Conservation (phyloP, 2,888 invertebrate species). For the Sepioteuthis lessoniana region DNA sequence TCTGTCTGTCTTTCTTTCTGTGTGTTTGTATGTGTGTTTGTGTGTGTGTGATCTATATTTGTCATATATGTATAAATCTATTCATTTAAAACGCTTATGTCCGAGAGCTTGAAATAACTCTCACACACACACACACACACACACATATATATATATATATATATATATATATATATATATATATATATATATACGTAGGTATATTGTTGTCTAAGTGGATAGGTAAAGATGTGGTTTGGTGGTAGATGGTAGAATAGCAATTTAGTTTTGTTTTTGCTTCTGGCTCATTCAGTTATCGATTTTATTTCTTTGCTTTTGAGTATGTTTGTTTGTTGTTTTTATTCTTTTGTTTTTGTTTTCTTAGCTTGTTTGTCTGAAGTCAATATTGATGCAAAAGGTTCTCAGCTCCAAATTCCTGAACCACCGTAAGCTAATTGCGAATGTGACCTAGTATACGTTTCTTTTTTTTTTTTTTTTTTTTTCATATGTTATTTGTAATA, state of each 20-base stretch:
- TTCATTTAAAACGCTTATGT: not conserved
- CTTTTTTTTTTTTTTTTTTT: not conserved
- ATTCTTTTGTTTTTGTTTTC: too few relatives aligned
- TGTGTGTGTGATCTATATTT: not conserved
- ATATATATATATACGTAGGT: not conserved
- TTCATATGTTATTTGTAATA: too few relatives aligned
- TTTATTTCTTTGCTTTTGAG: not conserved
- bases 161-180: conserved; percentile 17
- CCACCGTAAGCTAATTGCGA: conserved; percentile 4
- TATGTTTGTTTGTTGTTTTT: too few relatives aligned
- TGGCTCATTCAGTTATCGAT: conserved; percentile 20
- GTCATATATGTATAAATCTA: not conserved
- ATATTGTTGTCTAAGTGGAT: not conserved
- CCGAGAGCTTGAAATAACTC: not conserved
- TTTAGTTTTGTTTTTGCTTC: not conserved
- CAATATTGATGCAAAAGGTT: not conserved
- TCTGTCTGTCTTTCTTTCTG: too few relatives aligned
- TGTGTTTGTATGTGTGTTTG: too few relatives aligned
- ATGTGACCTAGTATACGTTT: not conserved
- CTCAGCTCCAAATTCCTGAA: not conserved
- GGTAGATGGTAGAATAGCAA: not conserved
- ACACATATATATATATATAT: not conserved
- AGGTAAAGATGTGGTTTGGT: not conserved
- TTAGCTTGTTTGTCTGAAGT: not conserved
- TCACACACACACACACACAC: not conserved